Percentiles rank a stretch among this genome's conserved stretches.
Evolutionary conservation across 2,888 invertebrate species (phyloP).

Genomic region (Brachypalpus laphriformis): DNA sequence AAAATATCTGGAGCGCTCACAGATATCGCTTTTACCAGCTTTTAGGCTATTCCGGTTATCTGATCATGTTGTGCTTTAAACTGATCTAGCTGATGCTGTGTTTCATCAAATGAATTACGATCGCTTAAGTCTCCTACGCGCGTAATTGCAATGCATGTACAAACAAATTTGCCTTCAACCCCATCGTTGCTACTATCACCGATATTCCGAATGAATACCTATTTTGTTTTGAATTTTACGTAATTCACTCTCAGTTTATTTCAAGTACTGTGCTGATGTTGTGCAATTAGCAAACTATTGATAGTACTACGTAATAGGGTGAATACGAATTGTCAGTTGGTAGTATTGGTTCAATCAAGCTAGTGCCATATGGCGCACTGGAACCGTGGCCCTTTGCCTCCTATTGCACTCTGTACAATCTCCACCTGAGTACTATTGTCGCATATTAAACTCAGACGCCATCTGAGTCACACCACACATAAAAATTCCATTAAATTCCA

Average conservation of each 20-base stretch:
- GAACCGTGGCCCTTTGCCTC: background rate
- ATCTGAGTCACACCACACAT: slow-evolving; percentile 46
- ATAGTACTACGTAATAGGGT: background rate
- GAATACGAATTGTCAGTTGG: too few species aligned
- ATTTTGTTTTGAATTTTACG: background rate
- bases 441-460: background rate
- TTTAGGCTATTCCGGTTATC: too few species aligned
- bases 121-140: background rate
- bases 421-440: background rate
- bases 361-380: background rate
- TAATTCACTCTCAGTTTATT: background rate
- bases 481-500: slow-evolving; percentile 25
- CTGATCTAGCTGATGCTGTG: too few species aligned
- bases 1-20: too few species aligned
- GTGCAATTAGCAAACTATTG: background rate
- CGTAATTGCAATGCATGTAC: background rate
- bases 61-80: too few species aligned
- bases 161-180: background rate
- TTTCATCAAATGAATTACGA: background rate
- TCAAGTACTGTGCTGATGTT: background rate
- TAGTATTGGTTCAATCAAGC: too few species aligned
- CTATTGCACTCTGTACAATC: background rate
- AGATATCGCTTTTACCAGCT: too few species aligned
- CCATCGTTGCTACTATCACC: too few species aligned
- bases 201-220: too few species aligned